A percentile compares a stretch with the other conserved stretches of the same genome.
These are phyloP conservation scores for Catharus bicknelli DNA, from an alignment of 2,113 vertebrate species.

Conservation along the genomic window DNA sequence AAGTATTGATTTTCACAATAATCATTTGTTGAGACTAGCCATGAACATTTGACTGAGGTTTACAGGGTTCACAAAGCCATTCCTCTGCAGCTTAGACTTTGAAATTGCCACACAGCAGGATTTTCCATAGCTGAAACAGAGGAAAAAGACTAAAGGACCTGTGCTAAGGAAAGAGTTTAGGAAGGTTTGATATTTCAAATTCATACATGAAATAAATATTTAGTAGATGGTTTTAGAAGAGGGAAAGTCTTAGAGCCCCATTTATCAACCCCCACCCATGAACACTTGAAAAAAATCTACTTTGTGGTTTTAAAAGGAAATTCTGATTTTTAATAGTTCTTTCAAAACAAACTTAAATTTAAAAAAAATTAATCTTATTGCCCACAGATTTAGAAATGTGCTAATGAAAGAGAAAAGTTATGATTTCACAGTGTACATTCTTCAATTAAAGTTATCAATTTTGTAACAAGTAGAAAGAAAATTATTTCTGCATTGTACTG, in stretches of 20 bases:
- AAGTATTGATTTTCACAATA: background rate
- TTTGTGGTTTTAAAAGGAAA: slow-evolving; percentile 38
- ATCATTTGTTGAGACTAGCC: background rate
- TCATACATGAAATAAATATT: background rate
- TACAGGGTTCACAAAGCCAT: background rate
- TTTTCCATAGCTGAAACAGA: background rate
- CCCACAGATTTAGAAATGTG: slow-evolving; percentile 53
- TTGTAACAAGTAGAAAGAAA: slow-evolving; percentile 44
- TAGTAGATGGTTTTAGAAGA: background rate
- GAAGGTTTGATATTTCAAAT: background rate
- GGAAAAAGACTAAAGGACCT: background rate
- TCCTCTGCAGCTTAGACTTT: background rate
- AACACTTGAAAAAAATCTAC: slow-evolving; percentile 36
- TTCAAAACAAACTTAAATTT: slow-evolving; percentile 54
- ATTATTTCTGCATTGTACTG: slow-evolving; percentile 29
- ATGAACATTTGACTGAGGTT: background rate
- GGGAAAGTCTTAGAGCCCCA: background rate
- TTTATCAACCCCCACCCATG: background rate
- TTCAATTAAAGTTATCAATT: slow-evolving; percentile 32
- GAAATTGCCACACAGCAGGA: background rate
- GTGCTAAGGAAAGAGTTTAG: background rate
- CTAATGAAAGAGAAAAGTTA: slow-evolving; percentile 29
- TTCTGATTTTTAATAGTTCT: slow-evolving; percentile 56
- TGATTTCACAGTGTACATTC: slow-evolving; percentile 65
- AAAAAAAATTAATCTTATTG: slow-evolving; percentile 46